These are phyloP conservation scores for Metridium senile DNA, from an alignment of 92 coral and sea anemone genomes.

Conservation along the genomic window DNA sequence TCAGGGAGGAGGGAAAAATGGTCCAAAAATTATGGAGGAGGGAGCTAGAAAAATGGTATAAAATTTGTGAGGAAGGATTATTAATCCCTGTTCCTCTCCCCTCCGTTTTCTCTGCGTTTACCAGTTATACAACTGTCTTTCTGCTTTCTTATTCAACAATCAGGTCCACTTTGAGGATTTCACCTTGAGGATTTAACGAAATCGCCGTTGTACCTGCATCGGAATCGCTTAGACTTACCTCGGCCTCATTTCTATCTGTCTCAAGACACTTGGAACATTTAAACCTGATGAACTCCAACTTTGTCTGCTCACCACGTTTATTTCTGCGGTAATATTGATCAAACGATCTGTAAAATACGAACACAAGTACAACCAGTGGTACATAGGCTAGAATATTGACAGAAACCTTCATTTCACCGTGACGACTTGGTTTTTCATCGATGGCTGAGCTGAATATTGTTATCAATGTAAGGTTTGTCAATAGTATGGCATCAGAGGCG, in stretches of 20 bases:
- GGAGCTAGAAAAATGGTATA: too few species aligned
- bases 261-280: not conserved
- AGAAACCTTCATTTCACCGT: not conserved
- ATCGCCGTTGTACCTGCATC: not conserved
- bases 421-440: constrained; percentile 10
- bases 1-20: too few species aligned
- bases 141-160: constrained; percentile 5
- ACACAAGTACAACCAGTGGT: constrained; percentile 33
- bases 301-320: constrained; percentile 2
- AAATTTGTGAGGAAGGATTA: too few species aligned
- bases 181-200: not conserved
- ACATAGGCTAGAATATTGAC: constrained; percentile 45
- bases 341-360: not conserved
- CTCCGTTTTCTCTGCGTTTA: too few species aligned
- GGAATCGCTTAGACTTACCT: not conserved
- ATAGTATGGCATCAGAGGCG: constrained; percentile 53
- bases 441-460: constrained; percentile 40
- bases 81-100: too few species aligned
- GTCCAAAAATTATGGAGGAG: too few species aligned
- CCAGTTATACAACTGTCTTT: too few species aligned
- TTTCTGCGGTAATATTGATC: constrained; percentile 1
- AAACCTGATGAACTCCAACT: not conserved
- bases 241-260: not conserved
- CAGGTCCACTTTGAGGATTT: not conserved
- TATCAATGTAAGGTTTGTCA: constrained; percentile 52